Conservation (phyloP, 2,113 vertebrate genomes). For the Ursus arctos region DNA sequence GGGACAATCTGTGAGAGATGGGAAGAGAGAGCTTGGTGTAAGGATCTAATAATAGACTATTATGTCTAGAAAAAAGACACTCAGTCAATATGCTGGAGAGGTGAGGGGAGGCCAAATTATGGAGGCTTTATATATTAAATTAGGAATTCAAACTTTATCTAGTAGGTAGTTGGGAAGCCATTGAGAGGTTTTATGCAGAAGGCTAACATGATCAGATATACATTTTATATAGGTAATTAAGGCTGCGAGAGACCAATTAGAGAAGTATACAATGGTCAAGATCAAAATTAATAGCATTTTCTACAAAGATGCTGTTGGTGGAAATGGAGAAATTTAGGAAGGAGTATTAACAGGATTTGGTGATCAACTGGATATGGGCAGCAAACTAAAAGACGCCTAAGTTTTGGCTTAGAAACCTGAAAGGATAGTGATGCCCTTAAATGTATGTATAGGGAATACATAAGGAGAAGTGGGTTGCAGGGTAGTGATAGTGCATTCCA, state of each 20-base stretch:
- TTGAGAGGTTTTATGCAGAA: constrained; percentile 2
- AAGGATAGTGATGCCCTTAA: not conserved
- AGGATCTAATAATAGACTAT: not conserved
- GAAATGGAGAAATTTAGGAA: not conserved
- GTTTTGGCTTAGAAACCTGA: not conserved
- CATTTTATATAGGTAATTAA: not conserved
- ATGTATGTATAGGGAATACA: not conserved
- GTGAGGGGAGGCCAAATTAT: not conserved
- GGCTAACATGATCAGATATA: not conserved
- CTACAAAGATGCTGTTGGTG: not conserved
- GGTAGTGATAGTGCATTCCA: not conserved
- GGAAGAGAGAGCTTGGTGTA: not conserved
- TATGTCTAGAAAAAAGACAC: not conserved
- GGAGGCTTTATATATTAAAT: not conserved
- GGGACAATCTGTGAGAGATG: not conserved
- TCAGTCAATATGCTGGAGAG: not conserved
- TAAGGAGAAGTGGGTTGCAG: constrained; percentile 13
- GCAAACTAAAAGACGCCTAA: not conserved
- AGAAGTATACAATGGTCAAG: not conserved
- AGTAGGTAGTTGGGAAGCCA: not conserved
- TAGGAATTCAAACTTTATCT: not conserved
- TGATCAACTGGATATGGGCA: not conserved
- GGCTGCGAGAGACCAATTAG: not conserved
- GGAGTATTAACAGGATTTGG: not conserved
- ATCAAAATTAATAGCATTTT: not conserved